Evolutionary conservation across 2,113 vertebrate genomes (phyloP), one percentile per base, ranked within the genome.

Genomic region (Cephalopholis sonnerati): DNA sequence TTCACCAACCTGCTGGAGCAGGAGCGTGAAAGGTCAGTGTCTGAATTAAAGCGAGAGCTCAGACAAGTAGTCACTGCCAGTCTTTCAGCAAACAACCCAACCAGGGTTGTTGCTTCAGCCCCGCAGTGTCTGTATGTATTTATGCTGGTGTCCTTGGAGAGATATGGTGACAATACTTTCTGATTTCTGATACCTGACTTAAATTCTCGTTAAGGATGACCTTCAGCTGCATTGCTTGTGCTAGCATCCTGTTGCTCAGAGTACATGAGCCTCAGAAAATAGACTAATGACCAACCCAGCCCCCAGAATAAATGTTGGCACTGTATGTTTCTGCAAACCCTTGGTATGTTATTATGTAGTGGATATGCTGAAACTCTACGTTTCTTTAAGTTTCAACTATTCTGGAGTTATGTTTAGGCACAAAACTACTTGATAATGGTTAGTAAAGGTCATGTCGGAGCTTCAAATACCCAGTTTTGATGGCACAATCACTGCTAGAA

Each of bases 1-100:
- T 99, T 98, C 93, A 99, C 97, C 90, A 95, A 95, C 91, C 93
- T 99, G 91, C 93, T 99, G 93, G 97, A 99, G 94, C 96, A 98
- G 91, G 98, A 99, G 92, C 92, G 97, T 22, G 96, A 98, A 95
- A 97, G 98, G 98, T 99, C 95, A 95, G 96, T 89, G 32, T 7
- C 1, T 0, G 2, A 32, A 41, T 29, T 6, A 24, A n/a, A 2
- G 2, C 1, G 1, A 70, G 22, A 64, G 32, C 20, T 64, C 46
- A 1, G 27, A 44, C 41, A 44, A 44, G 64, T 57, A 39, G 32
- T 15, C 32, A 2, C 44, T 65, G 50, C 32, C 50, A 44, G 17
- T 29, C 57, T 4, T 22, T 58, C 50, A 12, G 3, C 22, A 59
- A n/a, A 11, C 59, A 46, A 20, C 25, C 6, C 3, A 12, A 24